Evolutionary conservation across 1,140 invertebrate genomes (phyloP), one percentile per base, ranked within the genome.

Genomic region (Pollicipes pollicipes): DNA sequence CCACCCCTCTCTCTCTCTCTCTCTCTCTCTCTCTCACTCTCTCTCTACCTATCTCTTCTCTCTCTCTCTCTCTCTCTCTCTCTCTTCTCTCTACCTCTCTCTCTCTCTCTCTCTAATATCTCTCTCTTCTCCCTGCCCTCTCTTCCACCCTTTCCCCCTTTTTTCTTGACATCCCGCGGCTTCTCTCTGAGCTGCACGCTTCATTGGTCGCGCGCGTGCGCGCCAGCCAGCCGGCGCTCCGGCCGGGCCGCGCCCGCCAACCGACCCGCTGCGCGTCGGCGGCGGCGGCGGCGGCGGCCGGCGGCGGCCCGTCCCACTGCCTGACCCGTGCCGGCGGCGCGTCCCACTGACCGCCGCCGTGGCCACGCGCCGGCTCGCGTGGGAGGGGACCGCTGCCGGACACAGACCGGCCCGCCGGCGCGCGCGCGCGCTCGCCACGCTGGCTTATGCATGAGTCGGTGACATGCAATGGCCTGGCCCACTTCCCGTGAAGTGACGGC

Each of bases 101-200:
- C 32, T n/a, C 66, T 17, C 64, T 68, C 21, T 31, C 32, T 68
- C 31, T 68, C 64, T 29, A n/a, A 24, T 16, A 21, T 30, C n/a
- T 31, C 30, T 30, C 32, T 30, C 31, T n/a, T 32, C 27, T 71
- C 30, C 67, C 66, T 29, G n/a, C 26, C 27, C 26, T 30, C n/a
- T 31, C 30, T 30, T 68, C n/a, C 66, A 30, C 30, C 27, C 27
- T 71, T 26, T 71, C 66, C n/a, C n/a, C n/a, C n/a, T n/a, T n/a
- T n/a, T 29, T 24, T 64, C 66, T 30, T n/a, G n/a, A n/a, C n/a
- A n/a, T n/a, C n/a, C n/a, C n/a, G n/a, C n/a, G n/a, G n/a, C n/a
- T n/a, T n/a, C n/a, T n/a, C n/a, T n/a, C n/a, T n/a, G n/a, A n/a
- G n/a, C n/a, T n/a, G n/a, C n/a, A n/a, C n/a, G n/a, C n/a, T n/a